Conservation (phyloP, 2,888 invertebrate species). For the Dyspetes luteomarginatus region DNA sequence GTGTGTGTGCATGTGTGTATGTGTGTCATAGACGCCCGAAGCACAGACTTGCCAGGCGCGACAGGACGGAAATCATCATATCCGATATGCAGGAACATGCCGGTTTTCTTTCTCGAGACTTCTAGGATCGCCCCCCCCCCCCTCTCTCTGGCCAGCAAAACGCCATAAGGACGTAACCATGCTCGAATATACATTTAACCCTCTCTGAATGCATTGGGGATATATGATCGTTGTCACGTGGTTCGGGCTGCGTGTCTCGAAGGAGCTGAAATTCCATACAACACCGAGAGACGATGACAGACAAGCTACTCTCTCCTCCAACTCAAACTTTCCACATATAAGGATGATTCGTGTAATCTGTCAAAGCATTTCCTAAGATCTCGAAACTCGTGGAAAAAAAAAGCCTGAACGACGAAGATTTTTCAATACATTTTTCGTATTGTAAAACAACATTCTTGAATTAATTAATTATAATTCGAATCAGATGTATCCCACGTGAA, state of each 20-base stretch:
- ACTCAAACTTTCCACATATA: background rate
- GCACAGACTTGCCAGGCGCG: conserved; percentile 20
- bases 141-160: conserved; percentile 1
- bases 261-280: conserved; percentile 48
- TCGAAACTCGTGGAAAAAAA: too few relatives aligned
- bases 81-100: conserved; percentile 27
- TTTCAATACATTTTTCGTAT: too few relatives aligned
- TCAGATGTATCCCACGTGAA: too few relatives aligned
- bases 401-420: too few relatives aligned
- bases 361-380: conserved; percentile 22
- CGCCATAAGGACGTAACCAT: background rate
- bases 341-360: conserved; percentile 21
- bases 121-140: conserved; percentile 25
- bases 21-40: background rate
- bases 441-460: too few relatives aligned
- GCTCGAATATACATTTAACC: conserved; percentile 7
- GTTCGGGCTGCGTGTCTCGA: conserved; percentile 48
- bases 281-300: conserved; percentile 40
- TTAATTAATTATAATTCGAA: too few relatives aligned
- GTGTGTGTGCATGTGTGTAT: background rate
- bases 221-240: conserved; percentile 51
- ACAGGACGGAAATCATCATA: conserved; percentile 60
- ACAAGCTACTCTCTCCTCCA: conserved; percentile 22
- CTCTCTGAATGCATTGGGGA: conserved; percentile 28
- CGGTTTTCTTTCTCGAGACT: conserved; percentile 5